Base-by-base conservation (phyloP, 2,888 invertebrate species). In the Cactoblastis cactorum region DNA sequence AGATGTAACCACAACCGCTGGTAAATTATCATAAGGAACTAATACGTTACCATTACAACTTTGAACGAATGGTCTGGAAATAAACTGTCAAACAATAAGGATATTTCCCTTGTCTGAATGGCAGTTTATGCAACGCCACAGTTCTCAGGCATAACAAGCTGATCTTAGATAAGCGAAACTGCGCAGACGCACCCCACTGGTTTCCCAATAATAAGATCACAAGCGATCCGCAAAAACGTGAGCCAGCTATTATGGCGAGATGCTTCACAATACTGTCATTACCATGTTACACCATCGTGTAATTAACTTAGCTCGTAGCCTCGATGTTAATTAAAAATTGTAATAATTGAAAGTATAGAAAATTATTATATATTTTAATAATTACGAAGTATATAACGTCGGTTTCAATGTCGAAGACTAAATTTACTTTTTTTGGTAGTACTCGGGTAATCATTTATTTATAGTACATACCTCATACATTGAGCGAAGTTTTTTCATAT, bases 141-240 rank as follows among this genome's bases (percentile, higher is more conserved):
- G 77, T 87, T 87, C 86, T 74, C 87, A 87, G 71, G 71, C 80
- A 83, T 83, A 84, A 85, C 81, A 73, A 80, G 77, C 62, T 65
- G 80, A 84, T 84, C 70, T 69, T 65, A 72, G 84, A 87, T 84
- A 83, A 80, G 78, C 74, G 81, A 83, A 78, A 77, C 62, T 65
- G n/a, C 54, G 65, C 70, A 64, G 67, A 74, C 71, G 67, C 63
- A 69, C 71, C 66, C 71, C 71, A 70, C 77, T 69, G 71, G 74
- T 85, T 84, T 80, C 84, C 73, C 76, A 83, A 83, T 83, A 78
- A 80, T 79, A 78, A 78, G 75, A 80, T 80, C 78, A 71, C 70
- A 78, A 80, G 58, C 61, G 69, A 71, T 73, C 77, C 68, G 75
- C 82, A 86, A 86, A 87, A 87, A 87, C 85, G 84, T 86, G 85